These are phyloP conservation scores for Setophaga coronata DNA, from an alignment of 2,113 vertebrate genomes.

Conservation along the genomic window DNA sequence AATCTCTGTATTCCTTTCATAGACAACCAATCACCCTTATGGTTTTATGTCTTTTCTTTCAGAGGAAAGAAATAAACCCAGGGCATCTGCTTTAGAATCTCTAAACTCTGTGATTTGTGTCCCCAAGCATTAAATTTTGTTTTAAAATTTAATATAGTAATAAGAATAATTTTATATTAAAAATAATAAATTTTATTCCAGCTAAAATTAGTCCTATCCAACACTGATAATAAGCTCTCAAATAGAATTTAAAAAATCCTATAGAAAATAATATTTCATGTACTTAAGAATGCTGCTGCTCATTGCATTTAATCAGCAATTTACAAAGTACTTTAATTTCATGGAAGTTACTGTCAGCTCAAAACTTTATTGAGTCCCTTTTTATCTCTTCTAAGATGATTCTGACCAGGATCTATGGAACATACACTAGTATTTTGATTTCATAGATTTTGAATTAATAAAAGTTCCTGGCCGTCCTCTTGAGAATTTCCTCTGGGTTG, in stretches of 20 bases:
- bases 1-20: not conserved
- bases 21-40: not conserved
- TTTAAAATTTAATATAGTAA: not conserved
- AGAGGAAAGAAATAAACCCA: not conserved
- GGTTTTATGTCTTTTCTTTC: not conserved
- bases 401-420: not conserved
- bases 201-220: not conserved
- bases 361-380: not conserved
- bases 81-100: not conserved
- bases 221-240: not conserved
- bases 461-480: not conserved
- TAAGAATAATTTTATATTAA: not conserved
- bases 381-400: not conserved
- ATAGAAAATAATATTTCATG: not conserved
- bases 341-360: not conserved
- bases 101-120: not conserved
- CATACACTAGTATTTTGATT: not conserved
- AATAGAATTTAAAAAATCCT: not conserved
- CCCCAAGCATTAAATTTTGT: not conserved
- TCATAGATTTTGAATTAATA: not conserved
- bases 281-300: not conserved
- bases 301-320: not conserved
- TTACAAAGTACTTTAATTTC: not conserved
- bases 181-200: not conserved
- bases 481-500: not conserved